Conservation (phyloP, 1,140 invertebrate species). For the Aphaenogaster rudis region DNA sequence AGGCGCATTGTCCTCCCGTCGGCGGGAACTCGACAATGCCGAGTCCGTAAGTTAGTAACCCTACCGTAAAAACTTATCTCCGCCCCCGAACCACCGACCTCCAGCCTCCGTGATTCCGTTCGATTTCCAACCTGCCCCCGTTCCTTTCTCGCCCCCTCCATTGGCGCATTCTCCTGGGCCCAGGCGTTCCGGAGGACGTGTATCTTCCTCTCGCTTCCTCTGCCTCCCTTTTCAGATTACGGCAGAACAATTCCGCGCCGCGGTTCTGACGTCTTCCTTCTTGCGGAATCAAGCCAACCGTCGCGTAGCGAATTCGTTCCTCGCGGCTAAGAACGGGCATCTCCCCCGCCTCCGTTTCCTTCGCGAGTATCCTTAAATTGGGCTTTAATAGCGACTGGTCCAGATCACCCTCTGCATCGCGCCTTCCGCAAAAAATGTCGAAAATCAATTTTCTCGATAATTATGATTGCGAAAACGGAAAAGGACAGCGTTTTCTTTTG, state of each 20-base stretch:
- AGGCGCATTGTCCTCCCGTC: conserved; percentile 83
- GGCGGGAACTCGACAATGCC: conserved; percentile 82
- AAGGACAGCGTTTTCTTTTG: background rate
- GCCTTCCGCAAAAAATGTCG: no score
- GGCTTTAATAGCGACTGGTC: background rate
- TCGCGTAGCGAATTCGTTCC: conserved; percentile 48
- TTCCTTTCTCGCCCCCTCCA: background rate
- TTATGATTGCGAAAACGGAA: background rate
- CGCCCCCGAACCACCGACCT: conserved; percentile 73
- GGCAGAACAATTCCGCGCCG: conserved; percentile 50
- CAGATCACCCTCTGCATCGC: background rate
- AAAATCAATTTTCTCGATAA: background rate
- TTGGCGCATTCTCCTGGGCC: conserved; percentile 39
- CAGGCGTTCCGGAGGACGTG: conserved; percentile 18
- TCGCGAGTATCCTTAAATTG: background rate
- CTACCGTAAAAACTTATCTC: conserved; percentile 83
- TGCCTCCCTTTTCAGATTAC: conserved; percentile 31
- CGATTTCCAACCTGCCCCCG: conserved; percentile 72
- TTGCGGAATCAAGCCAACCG: conserved; percentile 51
- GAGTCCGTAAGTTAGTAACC: conserved; percentile 83
- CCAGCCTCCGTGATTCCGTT: conserved; percentile 77
- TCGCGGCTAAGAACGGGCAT: conserved; percentile 19
- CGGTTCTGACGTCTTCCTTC: conserved; percentile 59
- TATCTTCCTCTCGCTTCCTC: conserved; percentile 26
- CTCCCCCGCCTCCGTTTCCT: background rate